Evolutionary conservation across 2,797 vertebrate genomes (phyloP).

Genomic region (Catamblyrhynchus diadema): DNA sequence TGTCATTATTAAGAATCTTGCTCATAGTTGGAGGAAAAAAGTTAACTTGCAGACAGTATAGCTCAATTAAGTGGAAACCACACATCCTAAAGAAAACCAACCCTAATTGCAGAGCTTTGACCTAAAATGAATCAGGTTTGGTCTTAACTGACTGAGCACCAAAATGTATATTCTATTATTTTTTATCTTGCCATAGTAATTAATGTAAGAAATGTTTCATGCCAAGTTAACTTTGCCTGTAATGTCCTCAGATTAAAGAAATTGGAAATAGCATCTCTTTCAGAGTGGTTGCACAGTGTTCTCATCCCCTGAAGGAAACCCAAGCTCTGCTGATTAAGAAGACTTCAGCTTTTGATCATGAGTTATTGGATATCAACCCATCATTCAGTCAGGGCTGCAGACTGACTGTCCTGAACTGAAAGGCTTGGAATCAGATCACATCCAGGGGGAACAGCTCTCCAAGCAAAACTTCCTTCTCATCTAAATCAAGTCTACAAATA

Average conservation of each 20-base stretch:
- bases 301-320: conserved; percentile 70
- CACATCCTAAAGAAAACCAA: conserved; percentile 40
- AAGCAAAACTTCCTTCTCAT: conserved; percentile 49
- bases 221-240: conserved; percentile 48
- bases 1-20: conserved; percentile 50
- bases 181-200: conserved; percentile 69
- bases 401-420: conserved; percentile 54
- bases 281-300: conserved; percentile 38
- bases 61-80: conserved; percentile 55
- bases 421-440: conserved; percentile 39
- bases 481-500: conserved; percentile 66
- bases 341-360: conserved; percentile 73
- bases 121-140: conserved; percentile 37
- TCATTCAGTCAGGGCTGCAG: conserved; percentile 66
- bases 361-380: conserved; percentile 72
- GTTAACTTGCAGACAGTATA: conserved; percentile 48
- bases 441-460: conserved; percentile 28
- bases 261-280: conserved; percentile 55
- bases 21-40: conserved; percentile 13
- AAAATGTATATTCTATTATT: conserved; percentile 29
- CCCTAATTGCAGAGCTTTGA: neutral
- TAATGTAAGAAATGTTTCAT: conserved; percentile 63
- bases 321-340: conserved; percentile 72
- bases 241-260: conserved; percentile 70
- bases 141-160: conserved; percentile 16